Percentiles rank a stretch among this genome's conserved stretches.
Evolutionary conservation across 1,140 invertebrate genomes (phyloP).

Genomic region (Trachelipus rathkii): DNA sequence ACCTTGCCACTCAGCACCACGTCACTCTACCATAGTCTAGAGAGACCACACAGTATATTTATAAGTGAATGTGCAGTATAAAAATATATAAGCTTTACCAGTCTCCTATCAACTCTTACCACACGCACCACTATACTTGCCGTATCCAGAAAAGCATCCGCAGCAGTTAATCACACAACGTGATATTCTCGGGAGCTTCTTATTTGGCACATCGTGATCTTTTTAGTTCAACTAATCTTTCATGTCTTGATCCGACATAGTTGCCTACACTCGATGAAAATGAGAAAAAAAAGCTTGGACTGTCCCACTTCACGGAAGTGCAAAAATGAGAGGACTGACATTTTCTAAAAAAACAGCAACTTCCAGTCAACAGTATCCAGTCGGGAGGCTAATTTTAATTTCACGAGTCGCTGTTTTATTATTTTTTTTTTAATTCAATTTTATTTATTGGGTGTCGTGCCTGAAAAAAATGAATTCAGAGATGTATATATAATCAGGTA

Average conservation of each 20-base stretch:
- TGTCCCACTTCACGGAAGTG: neutral
- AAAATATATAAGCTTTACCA: no score
- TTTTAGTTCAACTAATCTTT: neutral
- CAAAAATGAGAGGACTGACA: neutral
- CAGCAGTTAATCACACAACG: no score
- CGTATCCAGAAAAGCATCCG: constrained; percentile 8
- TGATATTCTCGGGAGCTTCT: constrained; percentile 18
- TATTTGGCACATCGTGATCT: neutral
- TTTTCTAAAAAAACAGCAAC: neutral
- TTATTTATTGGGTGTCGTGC: constrained; percentile 20
- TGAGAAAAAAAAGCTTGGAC: neutral
- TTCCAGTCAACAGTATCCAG: neutral
- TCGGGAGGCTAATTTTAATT: neutral
- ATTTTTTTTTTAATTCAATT: neutral
- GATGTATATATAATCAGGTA: no score
- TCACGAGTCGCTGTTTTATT: neutral
- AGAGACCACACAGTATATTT: no score
- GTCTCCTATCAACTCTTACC: no score
- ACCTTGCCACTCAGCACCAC: no score
- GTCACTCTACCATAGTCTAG: no score
- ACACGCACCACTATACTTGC: neutral
- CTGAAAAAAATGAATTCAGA: no score
- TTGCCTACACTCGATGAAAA: neutral
- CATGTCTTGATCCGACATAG: constrained; percentile 9
- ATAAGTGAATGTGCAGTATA: no score